phyloP scores from a whole-genome alignment of 2,888 invertebrate species.

The Latheticus oryzae region DNA sequence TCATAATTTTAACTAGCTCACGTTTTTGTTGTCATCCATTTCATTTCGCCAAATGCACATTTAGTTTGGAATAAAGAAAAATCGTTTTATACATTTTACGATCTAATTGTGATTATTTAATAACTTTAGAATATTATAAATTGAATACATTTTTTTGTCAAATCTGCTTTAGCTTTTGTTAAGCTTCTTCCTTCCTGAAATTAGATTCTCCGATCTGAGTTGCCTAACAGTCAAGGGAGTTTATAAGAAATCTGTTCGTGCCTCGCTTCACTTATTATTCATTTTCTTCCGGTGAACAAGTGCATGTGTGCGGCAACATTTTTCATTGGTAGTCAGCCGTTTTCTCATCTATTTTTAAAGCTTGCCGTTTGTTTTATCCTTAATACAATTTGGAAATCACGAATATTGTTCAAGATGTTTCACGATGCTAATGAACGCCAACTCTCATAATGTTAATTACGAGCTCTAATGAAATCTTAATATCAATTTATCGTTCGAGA shows the following conservation, averaged over 20 bases:
- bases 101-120: no score
- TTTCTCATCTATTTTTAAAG: slow-evolving; percentile 19
- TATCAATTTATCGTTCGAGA: slow-evolving; percentile 38
- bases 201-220: slow-evolving; percentile 16
- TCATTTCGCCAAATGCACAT: slow-evolving; percentile 22
- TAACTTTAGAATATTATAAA: no score
- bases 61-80: slow-evolving; percentile 6
- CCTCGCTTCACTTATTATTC: slow-evolving; percentile 28
- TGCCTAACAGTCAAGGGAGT: slow-evolving; percentile 2
- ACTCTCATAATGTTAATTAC: slow-evolving; percentile 35
- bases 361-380: slow-evolving; percentile 8
- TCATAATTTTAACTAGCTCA: slow-evolving; percentile 38
- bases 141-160: background rate
- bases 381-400: background rate
- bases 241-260: slow-evolving; percentile 20
- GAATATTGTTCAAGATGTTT: slow-evolving; percentile 11
- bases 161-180: slow-evolving; percentile 19
- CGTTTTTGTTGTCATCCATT: slow-evolving; percentile 28
- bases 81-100: no score
- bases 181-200: slow-evolving; percentile 10
- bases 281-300: slow-evolving; percentile 15
- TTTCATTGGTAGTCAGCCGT: slow-evolving; percentile 9
- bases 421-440: slow-evolving; percentile 28
- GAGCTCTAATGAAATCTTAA: slow-evolving; percentile 33
- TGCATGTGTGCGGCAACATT: slow-evolving; percentile 25